A percentile compares a stretch with the other conserved stretches of the same genome.
These are phyloP conservation scores for Clupea harengus DNA, from an alignment of 2,113 vertebrate genomes.

Conservation along the genomic window DNA sequence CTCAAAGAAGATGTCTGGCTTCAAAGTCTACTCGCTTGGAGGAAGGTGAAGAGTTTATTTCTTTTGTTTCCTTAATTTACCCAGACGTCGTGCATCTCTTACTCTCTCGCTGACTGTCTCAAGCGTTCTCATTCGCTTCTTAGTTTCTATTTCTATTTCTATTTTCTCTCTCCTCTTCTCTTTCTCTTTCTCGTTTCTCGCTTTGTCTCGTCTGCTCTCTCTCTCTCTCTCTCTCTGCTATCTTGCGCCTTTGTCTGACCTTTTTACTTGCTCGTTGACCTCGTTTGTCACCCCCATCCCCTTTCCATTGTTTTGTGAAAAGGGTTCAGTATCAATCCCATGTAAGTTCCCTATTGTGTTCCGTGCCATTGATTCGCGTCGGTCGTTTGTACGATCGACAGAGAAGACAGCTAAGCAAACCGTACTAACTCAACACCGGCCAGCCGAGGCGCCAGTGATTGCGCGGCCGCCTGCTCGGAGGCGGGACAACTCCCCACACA, in stretches of 20 bases:
- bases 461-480: constrained; percentile 87
- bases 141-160: no score
- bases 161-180: no score
- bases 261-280: neutral
- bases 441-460: constrained; percentile 90
- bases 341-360: neutral
- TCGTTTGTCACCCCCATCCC: neutral
- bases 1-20: constrained; percentile 95
- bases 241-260: constrained; percentile 10
- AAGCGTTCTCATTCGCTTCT: neutral
- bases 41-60: constrained; percentile 75
- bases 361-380: neutral
- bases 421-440: constrained; percentile 87
- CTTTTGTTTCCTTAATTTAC: neutral
- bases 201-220: constrained; percentile 3
- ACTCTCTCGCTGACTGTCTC: no score
- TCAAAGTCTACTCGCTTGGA: constrained; percentile 94
- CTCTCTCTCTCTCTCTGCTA: neutral
- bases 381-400: constrained; percentile 51
- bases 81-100: neutral
- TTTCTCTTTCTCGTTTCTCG: neutral
- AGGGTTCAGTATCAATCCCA: neutral
- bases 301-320: neutral
- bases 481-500: constrained; percentile 94
- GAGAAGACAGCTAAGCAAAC: constrained; percentile 90